Evolutionary conservation across 1,140 invertebrate genomes (phyloP), one percentile per base, ranked within the genome.

Genomic region (Pristionchus pacificus): DNA sequence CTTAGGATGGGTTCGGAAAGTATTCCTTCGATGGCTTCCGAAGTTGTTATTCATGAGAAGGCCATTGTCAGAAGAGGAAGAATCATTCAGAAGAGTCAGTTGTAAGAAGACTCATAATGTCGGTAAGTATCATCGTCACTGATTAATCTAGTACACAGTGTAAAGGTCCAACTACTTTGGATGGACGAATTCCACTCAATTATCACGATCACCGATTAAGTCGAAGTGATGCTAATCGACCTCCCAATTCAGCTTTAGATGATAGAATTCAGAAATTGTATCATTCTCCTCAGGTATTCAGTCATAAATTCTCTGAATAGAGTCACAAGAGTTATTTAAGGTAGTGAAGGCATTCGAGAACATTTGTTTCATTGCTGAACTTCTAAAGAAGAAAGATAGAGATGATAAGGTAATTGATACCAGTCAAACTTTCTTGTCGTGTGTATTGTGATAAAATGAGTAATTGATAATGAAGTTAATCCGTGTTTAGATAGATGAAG

Each of bases 11-110:
- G 92, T 94, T 69, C 88, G 91, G 71, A 87, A 89, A 76, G 86
- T 95, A 75, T 96, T 95, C 85, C 93, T 95, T 80, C 89, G 92
- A 83, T 88, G 91, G 80, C 88, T 95, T 81, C 93, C 93, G 29
- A 91, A 89, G 85, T 33, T 86, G 28, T 71, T 86, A 24, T 78
- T 86, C 61, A 87, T 86, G 85, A 77, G 85, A 66, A 63, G 84
- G 58, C 85, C 85, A 19, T 32, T 81, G 19, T 77, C 78, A 59
- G 78, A 76, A 6, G 71, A 64, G 24, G 71, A 76, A 25, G 75
- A 76, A 32, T 65, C 57, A 27, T 71, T 76, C 38, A 57, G 69
- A 28, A 33, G 64, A 30, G 64, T 77, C 25, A 68, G 58, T 27
- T 64, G 38, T 33, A 25, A 61, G 19, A 68, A 68, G 29, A 73